Conservation (phyloP, 2,797 vertebrate genomes). For the Pantherophis alleghaniensis region DNA sequence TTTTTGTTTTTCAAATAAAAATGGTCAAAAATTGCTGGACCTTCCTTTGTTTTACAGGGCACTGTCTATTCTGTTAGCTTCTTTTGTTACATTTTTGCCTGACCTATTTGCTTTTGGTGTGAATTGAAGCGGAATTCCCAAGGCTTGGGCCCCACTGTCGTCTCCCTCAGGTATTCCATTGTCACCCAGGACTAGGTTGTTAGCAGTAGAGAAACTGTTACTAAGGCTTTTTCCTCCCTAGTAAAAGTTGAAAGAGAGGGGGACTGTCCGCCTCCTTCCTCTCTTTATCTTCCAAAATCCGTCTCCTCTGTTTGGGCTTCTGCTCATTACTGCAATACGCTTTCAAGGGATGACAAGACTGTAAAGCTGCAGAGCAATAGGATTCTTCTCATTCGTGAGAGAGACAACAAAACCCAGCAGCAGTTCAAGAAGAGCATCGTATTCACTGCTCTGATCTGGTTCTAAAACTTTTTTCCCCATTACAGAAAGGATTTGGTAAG, state of each 20-base stretch:
- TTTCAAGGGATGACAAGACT: slow-evolving; percentile 12
- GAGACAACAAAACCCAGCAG: slow-evolving; percentile 15
- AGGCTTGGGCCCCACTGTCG: background rate
- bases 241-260: background rate
- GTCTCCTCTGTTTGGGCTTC: background rate
- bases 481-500: slow-evolving; percentile 28
- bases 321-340: slow-evolving; percentile 4
- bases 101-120: slow-evolving; percentile 15
- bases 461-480: slow-evolving; percentile 10
- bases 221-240: background rate
- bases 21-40: background rate
- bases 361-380: background rate
- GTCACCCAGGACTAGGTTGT: background rate
- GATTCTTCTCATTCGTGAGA: slow-evolving; percentile 16
- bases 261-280: background rate
- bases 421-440: slow-evolving; percentile 22
- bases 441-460: slow-evolving; percentile 21
- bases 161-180: slow-evolving; percentile 27
- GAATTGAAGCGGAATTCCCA: slow-evolving; percentile 19
- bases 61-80: background rate
- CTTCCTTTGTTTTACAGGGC: background rate
- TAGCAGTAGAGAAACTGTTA: background rate
- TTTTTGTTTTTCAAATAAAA: background rate
- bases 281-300: slow-evolving; percentile 7
- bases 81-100: slow-evolving; percentile 17